Percentiles rank a stretch among this genome's conserved stretches.
These are phyloP conservation scores for Elephantulus edwardii DNA, from an alignment of 2,113 vertebrate species.

Conservation along the genomic window DNA sequence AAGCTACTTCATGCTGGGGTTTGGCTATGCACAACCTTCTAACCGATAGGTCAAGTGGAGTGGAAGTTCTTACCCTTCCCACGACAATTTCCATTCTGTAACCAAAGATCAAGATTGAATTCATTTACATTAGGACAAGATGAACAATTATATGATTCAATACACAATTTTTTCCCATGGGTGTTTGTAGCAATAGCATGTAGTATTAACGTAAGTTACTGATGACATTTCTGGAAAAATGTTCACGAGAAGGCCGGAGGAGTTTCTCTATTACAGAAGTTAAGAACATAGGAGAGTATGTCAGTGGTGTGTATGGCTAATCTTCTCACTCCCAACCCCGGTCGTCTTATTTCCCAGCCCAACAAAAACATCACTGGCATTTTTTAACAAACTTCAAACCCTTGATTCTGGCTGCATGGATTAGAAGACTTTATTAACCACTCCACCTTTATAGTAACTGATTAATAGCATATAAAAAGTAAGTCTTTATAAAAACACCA, in stretches of 20 bases:
- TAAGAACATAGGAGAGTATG: not conserved
- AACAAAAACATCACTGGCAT: not conserved
- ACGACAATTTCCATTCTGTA: not conserved
- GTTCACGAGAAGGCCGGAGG: fast-evolving
- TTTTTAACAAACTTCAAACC: conserved; percentile 20
- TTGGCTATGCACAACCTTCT: too few relatives aligned
- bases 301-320: fast-evolving
- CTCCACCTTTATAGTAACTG: conserved; percentile 43
- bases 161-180: not conserved
- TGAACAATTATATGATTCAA: not conserved
- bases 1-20: fast-evolving
- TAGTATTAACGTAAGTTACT: not conserved
- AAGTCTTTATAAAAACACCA: conserved; percentile 53
- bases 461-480: conserved; percentile 58
- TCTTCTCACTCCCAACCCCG: too few relatives aligned
- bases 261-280: too few relatives aligned
- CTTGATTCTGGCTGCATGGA: not conserved
- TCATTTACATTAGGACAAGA: not conserved
- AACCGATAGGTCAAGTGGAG: not conserved
- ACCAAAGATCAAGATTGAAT: not conserved
- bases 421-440: conserved; percentile 45
- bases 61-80: fast-evolving
- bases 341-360: not conserved
- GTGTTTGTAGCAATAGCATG: not conserved
- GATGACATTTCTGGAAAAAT: not conserved